A percentile compares a stretch with the other conserved stretches of the same genome.
Evolutionary conservation across 2,797 vertebrate genomes (phyloP).

Genomic region (Threskiornis aethiopicus): DNA sequence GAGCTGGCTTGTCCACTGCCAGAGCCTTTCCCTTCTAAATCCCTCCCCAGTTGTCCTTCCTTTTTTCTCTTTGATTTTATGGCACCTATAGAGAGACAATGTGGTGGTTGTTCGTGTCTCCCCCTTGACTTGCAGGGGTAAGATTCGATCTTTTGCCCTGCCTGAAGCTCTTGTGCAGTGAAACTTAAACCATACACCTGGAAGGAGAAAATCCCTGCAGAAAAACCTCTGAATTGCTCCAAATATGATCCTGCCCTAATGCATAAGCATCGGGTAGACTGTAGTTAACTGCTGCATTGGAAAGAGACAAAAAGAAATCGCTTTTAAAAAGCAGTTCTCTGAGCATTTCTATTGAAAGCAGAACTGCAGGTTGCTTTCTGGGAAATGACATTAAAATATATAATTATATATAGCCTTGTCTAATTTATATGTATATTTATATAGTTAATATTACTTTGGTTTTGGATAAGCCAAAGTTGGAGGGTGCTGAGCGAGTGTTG

Average conservation of each 20-base stretch:
- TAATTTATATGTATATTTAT: neutral
- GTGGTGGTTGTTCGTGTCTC: neutral
- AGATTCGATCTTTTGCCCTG: neutral
- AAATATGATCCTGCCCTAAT: neutral
- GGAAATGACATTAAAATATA: neutral
- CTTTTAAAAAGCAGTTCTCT: neutral
- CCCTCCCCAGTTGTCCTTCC: neutral
- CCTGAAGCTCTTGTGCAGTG: slow-evolving; percentile 12
- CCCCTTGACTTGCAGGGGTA: neutral
- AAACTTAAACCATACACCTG: slow-evolving; percentile 12
- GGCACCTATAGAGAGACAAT: neutral
- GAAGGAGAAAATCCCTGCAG: slow-evolving; percentile 22
- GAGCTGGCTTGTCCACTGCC: neutral
- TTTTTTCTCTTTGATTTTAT: neutral
- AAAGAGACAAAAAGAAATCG: neutral
- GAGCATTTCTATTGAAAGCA: neutral
- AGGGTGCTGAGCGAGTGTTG: neutral
- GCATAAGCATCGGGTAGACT: neutral
- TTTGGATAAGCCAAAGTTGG: neutral
- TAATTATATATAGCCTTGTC: neutral
- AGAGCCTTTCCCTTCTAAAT: neutral
- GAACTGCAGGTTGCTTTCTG: neutral
- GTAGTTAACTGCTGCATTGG: neutral
- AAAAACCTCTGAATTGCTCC: slow-evolving; percentile 37
- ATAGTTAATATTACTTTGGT: neutral